These are phyloP conservation scores for Pterois miles DNA, from an alignment of 2,797 vertebrate species.

Conservation along the genomic window DNA sequence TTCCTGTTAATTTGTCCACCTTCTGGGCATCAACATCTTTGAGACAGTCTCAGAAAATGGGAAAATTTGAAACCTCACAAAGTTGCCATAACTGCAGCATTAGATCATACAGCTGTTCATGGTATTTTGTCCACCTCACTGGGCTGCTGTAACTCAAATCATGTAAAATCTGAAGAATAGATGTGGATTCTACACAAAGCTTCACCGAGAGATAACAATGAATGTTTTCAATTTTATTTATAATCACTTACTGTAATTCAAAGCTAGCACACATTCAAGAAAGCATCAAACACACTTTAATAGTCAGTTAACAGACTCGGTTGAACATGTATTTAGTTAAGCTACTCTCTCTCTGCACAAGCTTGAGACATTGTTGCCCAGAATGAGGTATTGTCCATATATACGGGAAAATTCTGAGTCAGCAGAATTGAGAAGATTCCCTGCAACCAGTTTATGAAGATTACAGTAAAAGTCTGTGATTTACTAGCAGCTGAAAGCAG, in stretches of 20 bases:
- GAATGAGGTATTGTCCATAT: not conserved
- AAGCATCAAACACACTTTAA: not conserved
- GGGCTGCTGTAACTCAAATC: not conserved
- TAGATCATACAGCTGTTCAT: not conserved
- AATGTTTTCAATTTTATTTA: not conserved
- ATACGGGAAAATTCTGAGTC: constrained; percentile 14
- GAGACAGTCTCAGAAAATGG: too few relatives aligned
- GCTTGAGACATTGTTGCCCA: not conserved
- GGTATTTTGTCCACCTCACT: not conserved
- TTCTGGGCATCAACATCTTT: not conserved
- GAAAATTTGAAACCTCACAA: too few relatives aligned
- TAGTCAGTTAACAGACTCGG: not conserved
- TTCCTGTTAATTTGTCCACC: not conserved
- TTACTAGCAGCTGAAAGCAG: constrained; percentile 31
- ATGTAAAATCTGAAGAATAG: too few relatives aligned
- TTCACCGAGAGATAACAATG: not conserved
- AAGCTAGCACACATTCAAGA: not conserved
- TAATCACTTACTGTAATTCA: not conserved
- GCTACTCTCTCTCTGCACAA: not conserved
- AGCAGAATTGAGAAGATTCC: constrained; percentile 12
- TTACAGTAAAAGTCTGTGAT: constrained; percentile 30
- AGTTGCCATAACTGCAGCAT: not conserved
- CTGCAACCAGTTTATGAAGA: constrained; percentile 10
- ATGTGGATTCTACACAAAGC: too few relatives aligned
- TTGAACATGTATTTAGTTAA: constrained; percentile 3